Evolutionary conservation across 2,797 vertebrate species (phyloP).

Genomic region (Liparis tanakae): DNA sequence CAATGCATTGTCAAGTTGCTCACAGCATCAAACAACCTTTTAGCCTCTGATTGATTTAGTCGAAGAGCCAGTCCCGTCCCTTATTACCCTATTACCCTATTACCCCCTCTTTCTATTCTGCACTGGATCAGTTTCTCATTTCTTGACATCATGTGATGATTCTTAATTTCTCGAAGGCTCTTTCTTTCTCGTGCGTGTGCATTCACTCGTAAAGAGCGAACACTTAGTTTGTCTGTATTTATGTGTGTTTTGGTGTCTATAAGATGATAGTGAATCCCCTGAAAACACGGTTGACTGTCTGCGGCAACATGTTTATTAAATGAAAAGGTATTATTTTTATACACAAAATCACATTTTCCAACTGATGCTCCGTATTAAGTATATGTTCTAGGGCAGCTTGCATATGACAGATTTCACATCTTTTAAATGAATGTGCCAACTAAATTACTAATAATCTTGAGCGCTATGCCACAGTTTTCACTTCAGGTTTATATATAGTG

Average conservation of each 20-base stretch:
- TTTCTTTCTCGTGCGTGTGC: conserved; percentile 37
- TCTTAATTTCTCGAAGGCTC: conserved; percentile 53
- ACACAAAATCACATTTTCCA: conserved; percentile 1
- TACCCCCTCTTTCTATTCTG: conserved; percentile 43
- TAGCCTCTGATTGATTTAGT: conserved; percentile 69
- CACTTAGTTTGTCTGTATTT: conserved; percentile 27
- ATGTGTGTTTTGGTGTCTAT: conserved; percentile 20
- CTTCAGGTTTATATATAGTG: neutral
- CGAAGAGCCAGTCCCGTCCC: conserved; percentile 40
- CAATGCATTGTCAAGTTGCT: conserved; percentile 57
- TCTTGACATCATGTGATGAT: conserved; percentile 50
- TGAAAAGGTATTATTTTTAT: conserved; percentile 1
- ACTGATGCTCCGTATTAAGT: conserved; percentile 3
- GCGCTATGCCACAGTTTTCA: neutral
- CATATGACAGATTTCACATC: neutral
- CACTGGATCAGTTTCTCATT: conserved; percentile 32
- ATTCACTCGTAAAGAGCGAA: neutral
- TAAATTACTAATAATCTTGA: neutral
- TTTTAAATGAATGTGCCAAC: neutral
- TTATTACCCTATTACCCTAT: conserved; percentile 60
- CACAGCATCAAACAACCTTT: conserved; percentile 62
- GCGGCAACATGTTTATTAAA: conserved; percentile 10
- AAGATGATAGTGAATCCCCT: conserved; percentile 10
- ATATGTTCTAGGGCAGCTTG: neutral
- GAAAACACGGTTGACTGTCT: neutral